Conservation (phyloP, 2,797 vertebrate species). For the Onychomys torridus region DNA sequence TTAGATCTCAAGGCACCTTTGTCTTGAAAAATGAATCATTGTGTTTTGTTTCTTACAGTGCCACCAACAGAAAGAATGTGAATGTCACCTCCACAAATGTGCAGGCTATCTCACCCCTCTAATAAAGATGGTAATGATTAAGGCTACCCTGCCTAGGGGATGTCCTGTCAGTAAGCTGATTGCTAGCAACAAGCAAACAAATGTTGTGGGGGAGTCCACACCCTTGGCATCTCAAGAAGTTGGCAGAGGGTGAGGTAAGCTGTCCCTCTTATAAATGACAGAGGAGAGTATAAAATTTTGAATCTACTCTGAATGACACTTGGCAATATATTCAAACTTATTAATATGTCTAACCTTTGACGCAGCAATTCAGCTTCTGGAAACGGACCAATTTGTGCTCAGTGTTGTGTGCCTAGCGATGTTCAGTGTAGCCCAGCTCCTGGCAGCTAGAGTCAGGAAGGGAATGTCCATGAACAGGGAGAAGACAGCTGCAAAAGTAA, state of each 20-base stretch:
- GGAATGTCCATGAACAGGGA: fast-evolving
- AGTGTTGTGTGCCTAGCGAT: fast-evolving
- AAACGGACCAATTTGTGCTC: neutral
- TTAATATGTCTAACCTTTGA: neutral
- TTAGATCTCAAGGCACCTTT: neutral
- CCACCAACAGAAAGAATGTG: neutral
- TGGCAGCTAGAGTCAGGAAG: fast-evolving
- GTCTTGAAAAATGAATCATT: neutral
- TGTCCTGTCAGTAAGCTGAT: too few species aligned
- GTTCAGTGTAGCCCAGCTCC: fast-evolving
- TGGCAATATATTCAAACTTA: neutral
- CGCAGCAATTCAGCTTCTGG: neutral
- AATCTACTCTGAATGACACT: neutral
- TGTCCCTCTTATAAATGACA: too few species aligned
- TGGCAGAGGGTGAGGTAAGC: fast-evolving
- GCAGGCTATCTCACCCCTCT: neutral
- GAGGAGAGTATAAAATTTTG: neutral
- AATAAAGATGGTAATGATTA: neutral
- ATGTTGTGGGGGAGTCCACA: neutral
- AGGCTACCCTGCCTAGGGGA: fast-evolving
- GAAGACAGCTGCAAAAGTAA: fast-evolving
- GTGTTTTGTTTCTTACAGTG: neutral
- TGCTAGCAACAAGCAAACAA: neutral
- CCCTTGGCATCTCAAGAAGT: fast-evolving
- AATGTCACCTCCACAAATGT: neutral